Evolutionary conservation across 1,140 invertebrate species (phyloP), one percentile per base, ranked within the genome.

Genomic region (Drosophila kanapiae): DNA sequence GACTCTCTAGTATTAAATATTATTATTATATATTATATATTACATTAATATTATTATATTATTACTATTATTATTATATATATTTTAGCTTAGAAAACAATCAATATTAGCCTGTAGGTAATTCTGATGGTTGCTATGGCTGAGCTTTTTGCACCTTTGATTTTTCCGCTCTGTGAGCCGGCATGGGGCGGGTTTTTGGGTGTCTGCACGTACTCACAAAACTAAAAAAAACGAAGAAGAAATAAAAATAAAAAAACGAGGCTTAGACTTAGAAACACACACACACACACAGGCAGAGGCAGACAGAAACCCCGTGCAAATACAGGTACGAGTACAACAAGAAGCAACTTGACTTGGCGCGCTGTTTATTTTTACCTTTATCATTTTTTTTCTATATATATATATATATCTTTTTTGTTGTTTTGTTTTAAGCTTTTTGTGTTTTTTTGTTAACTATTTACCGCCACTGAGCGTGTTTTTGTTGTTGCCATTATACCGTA

Each of bases 101-200:
- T 18, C 6, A 11, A 7, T 18, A 14, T 58, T 6, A 38, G 13
- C 18, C 14, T 40, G 42, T 13, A 60, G n/a, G 53, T 58, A 58
- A 72, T 31, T 53, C 2, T 0, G 4, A 6, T 5, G 33, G 57
- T 78, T 38, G 16, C 9, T 9, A 9, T 64, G 59, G 54, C 75
- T 59, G 37, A 56, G 3, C 29, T 38, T 42, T 54, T 54, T 58
- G 53, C 54, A 45, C 43, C 59, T 78, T 78, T 78, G 67, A 71
- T 71, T 78, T 71, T 78, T 78, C 65, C 76, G 75, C 63, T 54
- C 69, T 54, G 49, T 51, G 64, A 60, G 76, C 31, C 42, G 75
- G 51, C 54, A 63, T 78, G 75, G 75, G 74, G 67, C 76, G 75
- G 75, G 65, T 78, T 78, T 78, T 79, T 79, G 76, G 76, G 76